Conservation (phyloP, 2,797 vertebrate species). For the Esox masquinongy region DNA sequence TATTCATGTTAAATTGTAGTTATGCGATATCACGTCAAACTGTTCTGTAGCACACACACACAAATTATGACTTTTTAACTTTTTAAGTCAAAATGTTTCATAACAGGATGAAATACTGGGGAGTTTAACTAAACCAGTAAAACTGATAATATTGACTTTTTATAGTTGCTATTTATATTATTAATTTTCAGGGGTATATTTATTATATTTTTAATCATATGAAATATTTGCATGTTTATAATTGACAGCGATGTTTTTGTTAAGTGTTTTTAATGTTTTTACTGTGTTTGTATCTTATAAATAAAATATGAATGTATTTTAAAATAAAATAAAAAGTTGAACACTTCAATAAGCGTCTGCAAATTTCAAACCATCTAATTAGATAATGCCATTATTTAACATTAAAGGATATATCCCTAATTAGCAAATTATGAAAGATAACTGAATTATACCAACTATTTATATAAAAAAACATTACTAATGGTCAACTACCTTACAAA, state of each 20-base stretch:
- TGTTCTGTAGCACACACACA: neutral
- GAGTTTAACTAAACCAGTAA: neutral
- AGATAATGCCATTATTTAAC: neutral
- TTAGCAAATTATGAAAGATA: too few species aligned
- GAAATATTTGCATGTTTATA: neutral
- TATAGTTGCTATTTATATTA: neutral
- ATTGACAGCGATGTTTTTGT: neutral
- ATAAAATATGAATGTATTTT: neutral
- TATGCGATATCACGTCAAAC: neutral
- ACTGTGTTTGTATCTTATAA: neutral
- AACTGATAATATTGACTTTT: neutral
- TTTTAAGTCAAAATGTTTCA: neutral
- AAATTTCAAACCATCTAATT: neutral
- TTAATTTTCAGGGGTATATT: neutral
- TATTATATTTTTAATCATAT: neutral
- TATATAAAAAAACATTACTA: too few species aligned
- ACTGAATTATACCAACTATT: too few species aligned
- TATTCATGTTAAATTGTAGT: neutral
- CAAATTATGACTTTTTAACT: conserved; percentile 1
- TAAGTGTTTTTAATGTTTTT: neutral
- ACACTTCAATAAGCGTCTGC: neutral
- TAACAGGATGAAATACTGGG: neutral
- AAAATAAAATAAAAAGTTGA: neutral
- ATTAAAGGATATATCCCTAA: neutral
- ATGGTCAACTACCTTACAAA: too few species aligned